A percentile compares a stretch with the other conserved stretches of the same genome.
phyloP scores from a whole-genome alignment of 1,140 invertebrate genomes.

The Caenorhabditis brenneri region DNA sequence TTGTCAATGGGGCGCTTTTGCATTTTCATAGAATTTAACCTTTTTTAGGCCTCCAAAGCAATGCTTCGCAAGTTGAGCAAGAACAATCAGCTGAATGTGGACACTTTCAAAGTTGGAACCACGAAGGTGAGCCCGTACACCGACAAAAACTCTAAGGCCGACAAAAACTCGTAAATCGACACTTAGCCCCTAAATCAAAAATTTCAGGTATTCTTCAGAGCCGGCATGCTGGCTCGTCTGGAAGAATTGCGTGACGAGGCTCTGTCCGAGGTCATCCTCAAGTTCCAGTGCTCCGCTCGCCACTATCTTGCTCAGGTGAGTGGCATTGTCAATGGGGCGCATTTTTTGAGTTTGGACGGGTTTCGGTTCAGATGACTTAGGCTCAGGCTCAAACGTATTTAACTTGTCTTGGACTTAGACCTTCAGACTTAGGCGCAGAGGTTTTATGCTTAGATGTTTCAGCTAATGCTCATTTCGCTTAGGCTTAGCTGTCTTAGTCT shows the following conservation, averaged over 20 bases:
- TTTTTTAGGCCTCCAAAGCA: conserved; percentile 44
- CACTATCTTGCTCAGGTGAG: conserved; percentile 58
- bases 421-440: too few species aligned
- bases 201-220: conserved; percentile 94
- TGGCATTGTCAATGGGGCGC: too few species aligned
- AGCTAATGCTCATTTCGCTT: too few species aligned
- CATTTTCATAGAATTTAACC: background rate
- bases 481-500: too few species aligned
- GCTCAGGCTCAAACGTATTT: too few species aligned
- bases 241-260: conserved; percentile 99
- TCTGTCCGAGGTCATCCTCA: conserved; percentile 93
- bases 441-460: too few species aligned
- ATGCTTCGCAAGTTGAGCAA: conserved; percentile 60
- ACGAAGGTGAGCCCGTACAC: conserved; percentile 78
- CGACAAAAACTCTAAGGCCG: too few species aligned
- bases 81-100: conserved; percentile 57
- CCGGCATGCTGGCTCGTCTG: conserved; percentile 98
- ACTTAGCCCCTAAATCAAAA: background rate
- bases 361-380: too few species aligned
- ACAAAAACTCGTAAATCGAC: background rate
- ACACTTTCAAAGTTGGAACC: conserved; percentile 61
- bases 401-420: too few species aligned
- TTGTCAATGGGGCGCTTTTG: background rate
- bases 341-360: too few species aligned
- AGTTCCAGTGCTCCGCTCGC: conserved; percentile 80